phyloP scores from a whole-genome alignment of 2,797 vertebrate genomes.

The Falco biarmicus region DNA sequence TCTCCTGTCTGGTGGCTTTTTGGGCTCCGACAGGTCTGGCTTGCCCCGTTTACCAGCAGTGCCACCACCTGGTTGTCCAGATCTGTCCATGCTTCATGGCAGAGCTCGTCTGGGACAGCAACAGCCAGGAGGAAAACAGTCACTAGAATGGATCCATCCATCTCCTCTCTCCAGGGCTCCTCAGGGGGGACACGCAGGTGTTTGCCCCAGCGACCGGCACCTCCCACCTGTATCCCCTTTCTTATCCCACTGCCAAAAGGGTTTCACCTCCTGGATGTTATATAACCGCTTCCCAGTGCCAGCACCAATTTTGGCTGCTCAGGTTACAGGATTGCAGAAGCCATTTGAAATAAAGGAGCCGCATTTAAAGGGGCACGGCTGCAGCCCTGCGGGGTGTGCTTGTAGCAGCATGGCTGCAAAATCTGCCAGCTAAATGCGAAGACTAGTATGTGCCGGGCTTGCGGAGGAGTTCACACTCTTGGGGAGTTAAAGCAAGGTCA shows the following conservation, averaged over 20 bases:
- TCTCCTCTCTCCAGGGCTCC: neutral
- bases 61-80: neutral
- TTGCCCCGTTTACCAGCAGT: neutral
- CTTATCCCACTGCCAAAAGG: neutral
- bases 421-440: neutral
- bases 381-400: neutral
- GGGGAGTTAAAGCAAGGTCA: neutral
- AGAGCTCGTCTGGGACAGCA: neutral
- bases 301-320: slow-evolving; percentile 16
- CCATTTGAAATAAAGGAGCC: neutral
- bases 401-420: neutral
- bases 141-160: accelerated
- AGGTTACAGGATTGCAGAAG: slow-evolving; percentile 15
- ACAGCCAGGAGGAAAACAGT: neutral
- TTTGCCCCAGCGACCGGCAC: neutral
- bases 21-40: neutral
- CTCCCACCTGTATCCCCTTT: slow-evolving; percentile 23
- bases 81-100: accelerated
- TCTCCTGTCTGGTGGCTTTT: neutral
- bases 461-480: neutral
- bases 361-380: neutral
- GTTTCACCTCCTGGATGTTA: neutral
- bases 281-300: slow-evolving; percentile 13
- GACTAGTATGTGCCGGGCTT: neutral
- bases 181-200: neutral